Percentiles rank a stretch among this genome's conserved stretches.
Evolutionary conservation across 2,797 vertebrate genomes (phyloP).

Genomic region (Varecia variegata): DNA sequence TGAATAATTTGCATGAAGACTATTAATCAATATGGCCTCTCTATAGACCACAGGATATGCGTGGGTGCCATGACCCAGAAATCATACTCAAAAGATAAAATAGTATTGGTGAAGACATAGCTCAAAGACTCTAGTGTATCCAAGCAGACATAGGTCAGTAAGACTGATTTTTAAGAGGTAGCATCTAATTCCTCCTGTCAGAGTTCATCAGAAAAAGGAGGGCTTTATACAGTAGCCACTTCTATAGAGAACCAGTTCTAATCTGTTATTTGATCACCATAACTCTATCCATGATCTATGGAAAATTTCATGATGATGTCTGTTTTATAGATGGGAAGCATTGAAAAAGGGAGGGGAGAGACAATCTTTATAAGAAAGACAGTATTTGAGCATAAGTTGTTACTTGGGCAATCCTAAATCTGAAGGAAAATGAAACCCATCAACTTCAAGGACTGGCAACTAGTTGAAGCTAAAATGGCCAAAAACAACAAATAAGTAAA

Average conservation of each 20-base stretch:
- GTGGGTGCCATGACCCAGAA: background rate
- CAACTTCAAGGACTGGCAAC: conserved; percentile 14
- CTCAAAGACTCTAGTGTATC: background rate
- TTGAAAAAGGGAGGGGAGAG: background rate
- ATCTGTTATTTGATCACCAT: background rate
- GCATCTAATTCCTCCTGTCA: conserved; percentile 15
- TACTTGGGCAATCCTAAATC: conserved; percentile 40
- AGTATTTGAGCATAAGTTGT: background rate
- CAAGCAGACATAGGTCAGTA: background rate
- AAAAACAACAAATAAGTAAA: background rate
- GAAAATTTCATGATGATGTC: background rate
- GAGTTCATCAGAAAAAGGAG: background rate
- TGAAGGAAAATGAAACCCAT: conserved; percentile 30
- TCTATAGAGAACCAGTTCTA: background rate
- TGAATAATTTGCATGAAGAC: conserved; percentile 24
- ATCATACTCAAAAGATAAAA: conserved; percentile 37
- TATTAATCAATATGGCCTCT: conserved; percentile 27
- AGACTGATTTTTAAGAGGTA: background rate
- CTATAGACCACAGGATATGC: background rate
- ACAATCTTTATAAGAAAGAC: background rate
- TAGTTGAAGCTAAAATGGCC: conserved; percentile 3
- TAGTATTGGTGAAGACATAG: background rate
- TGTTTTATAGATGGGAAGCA: background rate
- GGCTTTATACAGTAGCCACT: background rate
- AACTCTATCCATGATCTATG: background rate